Conservation (phyloP, 2,888 invertebrate genomes). For the Lymantria dispar region DNA sequence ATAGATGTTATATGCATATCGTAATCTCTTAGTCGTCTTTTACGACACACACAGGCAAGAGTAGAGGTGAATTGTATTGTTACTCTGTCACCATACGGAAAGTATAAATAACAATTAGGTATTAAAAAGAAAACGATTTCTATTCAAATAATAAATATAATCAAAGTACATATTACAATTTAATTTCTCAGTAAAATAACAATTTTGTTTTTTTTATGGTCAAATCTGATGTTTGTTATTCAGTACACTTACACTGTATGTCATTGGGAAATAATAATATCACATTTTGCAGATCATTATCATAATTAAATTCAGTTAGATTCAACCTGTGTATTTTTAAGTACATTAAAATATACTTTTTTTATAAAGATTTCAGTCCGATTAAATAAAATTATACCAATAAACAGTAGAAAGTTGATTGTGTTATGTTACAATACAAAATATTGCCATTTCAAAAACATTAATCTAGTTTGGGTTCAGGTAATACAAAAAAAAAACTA, state of each 20-base stretch:
- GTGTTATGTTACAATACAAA: slow-evolving; percentile 11
- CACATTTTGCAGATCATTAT: slow-evolving; percentile 53
- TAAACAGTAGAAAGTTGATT: slow-evolving; percentile 1
- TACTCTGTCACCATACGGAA: no score
- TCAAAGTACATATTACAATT: slow-evolving; percentile 58
- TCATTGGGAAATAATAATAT: slow-evolving; percentile 46
- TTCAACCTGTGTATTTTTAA: slow-evolving; percentile 31
- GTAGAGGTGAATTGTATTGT: no score
- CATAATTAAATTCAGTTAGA: slow-evolving; percentile 34
- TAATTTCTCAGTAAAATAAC: slow-evolving; percentile 55
- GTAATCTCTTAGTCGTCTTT: no score
- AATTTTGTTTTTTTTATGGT: slow-evolving; percentile 42
- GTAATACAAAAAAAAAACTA: neutral
- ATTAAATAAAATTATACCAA: slow-evolving; percentile 23
- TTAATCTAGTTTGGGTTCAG: neutral
- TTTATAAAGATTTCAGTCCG: slow-evolving; percentile 35
- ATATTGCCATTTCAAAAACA: slow-evolving; percentile 12
- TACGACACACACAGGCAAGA: no score
- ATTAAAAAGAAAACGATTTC: neutral
- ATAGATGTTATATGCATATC: no score
- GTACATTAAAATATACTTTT: slow-evolving; percentile 39
- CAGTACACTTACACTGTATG: slow-evolving; percentile 36
- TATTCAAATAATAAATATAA: slow-evolving; percentile 59
- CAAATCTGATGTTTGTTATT: slow-evolving; percentile 40
- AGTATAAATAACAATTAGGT: neutral